Percentiles rank a stretch among this genome's conserved stretches.
Conservation (phyloP, 2,888 invertebrate species). For the Dicycla oo region DNA sequence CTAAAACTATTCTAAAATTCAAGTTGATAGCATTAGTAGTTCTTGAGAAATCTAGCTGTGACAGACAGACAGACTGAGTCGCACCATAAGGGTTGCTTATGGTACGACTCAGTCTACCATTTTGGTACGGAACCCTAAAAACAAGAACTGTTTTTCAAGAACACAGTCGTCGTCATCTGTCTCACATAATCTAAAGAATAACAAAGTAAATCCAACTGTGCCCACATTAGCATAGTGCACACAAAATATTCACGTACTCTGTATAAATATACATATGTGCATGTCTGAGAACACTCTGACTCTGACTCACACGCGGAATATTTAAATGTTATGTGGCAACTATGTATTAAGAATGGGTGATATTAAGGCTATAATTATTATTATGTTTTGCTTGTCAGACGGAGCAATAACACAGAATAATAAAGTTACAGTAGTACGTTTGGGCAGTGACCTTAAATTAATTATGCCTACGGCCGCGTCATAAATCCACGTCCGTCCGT, state of each 20-base stretch:
- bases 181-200: constrained; percentile 21
- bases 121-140: no score
- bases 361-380: neutral
- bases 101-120: no score
- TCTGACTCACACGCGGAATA: constrained; percentile 40
- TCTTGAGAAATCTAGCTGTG: no score
- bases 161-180: constrained; percentile 2
- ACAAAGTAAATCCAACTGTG: constrained; percentile 16
- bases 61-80: no score
- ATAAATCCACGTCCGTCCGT: no score
- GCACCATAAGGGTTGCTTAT: no score
- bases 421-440: no score
- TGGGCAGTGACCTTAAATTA: no score
- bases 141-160: constrained; percentile 10
- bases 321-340: constrained; percentile 25
- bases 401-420: no score
- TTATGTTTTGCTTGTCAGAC: neutral
- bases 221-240: constrained; percentile 31
- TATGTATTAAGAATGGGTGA: neutral
- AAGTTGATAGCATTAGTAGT: no score
- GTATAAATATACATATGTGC: constrained; percentile 40
- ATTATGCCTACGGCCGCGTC: no score
- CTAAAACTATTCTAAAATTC: no score
- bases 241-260: constrained; percentile 43
- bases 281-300: constrained; percentile 36